Percentiles rank a stretch among this genome's conserved stretches.
Evolutionary conservation across 2,888 invertebrate genomes (phyloP).

Genomic region (Lasioglossum lativentre): DNA sequence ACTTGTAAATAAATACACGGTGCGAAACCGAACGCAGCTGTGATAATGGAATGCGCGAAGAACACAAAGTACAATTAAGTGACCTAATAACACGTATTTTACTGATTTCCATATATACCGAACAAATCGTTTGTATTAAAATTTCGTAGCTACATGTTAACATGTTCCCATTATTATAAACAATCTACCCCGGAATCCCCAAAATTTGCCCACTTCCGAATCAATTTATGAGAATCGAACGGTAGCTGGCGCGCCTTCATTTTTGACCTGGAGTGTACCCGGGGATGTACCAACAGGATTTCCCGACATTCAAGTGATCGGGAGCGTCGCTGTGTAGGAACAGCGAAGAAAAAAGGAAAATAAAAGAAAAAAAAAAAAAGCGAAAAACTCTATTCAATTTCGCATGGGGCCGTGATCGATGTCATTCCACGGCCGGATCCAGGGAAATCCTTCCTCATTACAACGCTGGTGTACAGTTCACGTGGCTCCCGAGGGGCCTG

Average conservation of each 20-base stretch:
- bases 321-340: background rate
- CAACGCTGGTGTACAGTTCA: constrained; percentile 17
- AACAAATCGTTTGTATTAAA: background rate
- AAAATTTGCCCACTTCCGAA: background rate
- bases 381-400: constrained; percentile 16
- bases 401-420: constrained; percentile 28
- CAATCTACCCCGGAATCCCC: background rate
- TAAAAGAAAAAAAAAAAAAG: background rate
- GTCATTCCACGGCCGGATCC: constrained; percentile 1
- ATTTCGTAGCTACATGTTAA: background rate
- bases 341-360: too few relatives aligned
- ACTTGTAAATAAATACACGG: background rate
- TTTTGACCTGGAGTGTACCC: background rate
- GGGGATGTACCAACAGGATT: background rate
- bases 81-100: background rate
- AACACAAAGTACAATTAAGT: background rate
- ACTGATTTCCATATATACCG: background rate
- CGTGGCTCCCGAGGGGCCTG: background rate
- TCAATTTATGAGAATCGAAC: background rate
- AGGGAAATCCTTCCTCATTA: constrained; percentile 24
- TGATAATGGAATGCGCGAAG: background rate
- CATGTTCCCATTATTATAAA: background rate
- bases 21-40: background rate
- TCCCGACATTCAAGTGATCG: background rate
- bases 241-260: background rate